phyloP scores from a whole-genome alignment of 2,888 invertebrate species.

The Scaptomyza polygonia region DNA sequence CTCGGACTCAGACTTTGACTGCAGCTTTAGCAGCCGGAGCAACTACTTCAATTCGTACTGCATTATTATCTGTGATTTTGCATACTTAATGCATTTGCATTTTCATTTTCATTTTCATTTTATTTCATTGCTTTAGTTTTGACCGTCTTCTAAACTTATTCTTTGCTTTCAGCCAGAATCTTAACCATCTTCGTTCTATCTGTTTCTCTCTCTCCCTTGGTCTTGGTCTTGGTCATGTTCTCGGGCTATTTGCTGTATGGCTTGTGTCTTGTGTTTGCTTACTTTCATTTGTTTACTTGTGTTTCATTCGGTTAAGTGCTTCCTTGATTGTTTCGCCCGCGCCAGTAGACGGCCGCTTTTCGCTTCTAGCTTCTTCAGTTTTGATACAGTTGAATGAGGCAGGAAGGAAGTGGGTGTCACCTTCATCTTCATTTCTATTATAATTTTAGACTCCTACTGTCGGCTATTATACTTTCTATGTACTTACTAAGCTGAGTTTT shows the following conservation, averaged over 20 bases:
- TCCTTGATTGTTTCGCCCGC: conserved; percentile 74
- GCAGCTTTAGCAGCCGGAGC: conserved; percentile 3
- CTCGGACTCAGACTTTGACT: background rate
- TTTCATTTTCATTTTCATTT: conserved; percentile 61
- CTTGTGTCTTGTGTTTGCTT: conserved; percentile 69
- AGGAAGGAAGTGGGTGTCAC: background rate
- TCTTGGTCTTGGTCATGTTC: conserved; percentile 10
- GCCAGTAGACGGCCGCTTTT: conserved; percentile 30
- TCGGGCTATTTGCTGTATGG: conserved; percentile 66
- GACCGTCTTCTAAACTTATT: conserved; percentile 46
- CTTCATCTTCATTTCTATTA: conserved; percentile 21
- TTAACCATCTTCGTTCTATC: background rate
- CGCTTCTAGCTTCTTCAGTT: conserved; percentile 18
- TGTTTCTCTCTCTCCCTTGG: background rate
- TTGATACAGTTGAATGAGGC: conserved; percentile 6
- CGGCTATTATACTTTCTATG: conserved; percentile 53
- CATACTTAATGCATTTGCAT: conserved; percentile 77
- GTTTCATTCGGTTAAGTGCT: conserved; percentile 81
- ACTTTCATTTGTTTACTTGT: conserved; percentile 80
- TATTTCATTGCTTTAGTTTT: conserved; percentile 74
- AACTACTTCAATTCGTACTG: conserved; percentile 30
- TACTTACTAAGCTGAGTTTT: conserved; percentile 45
- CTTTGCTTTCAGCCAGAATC: conserved; percentile 26
- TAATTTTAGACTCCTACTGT: conserved; percentile 4
- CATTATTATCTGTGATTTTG: conserved; percentile 52